Conservation (phyloP, 1,140 invertebrate species). For the Lineus longissimus region DNA sequence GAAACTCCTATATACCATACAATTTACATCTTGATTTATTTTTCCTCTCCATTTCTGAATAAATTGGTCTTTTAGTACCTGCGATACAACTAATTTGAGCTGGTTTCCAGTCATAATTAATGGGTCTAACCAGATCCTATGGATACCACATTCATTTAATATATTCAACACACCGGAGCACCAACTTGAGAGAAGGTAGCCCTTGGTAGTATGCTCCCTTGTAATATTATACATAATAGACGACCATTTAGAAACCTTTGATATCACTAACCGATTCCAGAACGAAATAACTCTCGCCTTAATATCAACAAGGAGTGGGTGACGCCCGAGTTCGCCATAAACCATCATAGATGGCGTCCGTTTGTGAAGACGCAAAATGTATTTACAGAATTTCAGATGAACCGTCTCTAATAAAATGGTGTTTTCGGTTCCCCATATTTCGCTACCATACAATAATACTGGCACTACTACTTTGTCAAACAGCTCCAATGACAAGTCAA, state of each 20-base stretch:
- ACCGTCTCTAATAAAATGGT: constrained; percentile 5
- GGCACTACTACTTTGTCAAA: constrained; percentile 15
- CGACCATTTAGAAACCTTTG: not conserved
- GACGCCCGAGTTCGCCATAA: constrained; percentile 9
- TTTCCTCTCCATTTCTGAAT: too few species aligned
- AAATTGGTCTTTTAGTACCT: too few species aligned
- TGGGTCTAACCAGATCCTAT: too few species aligned
- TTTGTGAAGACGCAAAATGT: not conserved
- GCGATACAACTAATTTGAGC: too few species aligned
- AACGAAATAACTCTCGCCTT: constrained; percentile 8
- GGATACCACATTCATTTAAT: too few species aligned
- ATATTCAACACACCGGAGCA: too few species aligned
- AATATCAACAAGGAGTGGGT: constrained; percentile 6
- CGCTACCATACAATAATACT: constrained; percentile 11
- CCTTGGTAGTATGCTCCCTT: too few species aligned
- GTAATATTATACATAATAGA: too few species aligned
- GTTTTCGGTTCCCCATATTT: constrained; percentile 19
- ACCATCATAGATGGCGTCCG: constrained; percentile 12
- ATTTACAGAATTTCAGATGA: constrained; percentile 10
- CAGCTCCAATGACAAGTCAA: constrained; percentile 10
- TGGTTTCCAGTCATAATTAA: too few species aligned
- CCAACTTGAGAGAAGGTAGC: too few species aligned
- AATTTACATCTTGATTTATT: too few species aligned
- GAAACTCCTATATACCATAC: too few species aligned
- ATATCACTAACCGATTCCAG: constrained; percentile 15